Conservation (phyloP, 2,113 vertebrate species). For the Elgaria multicarinata region DNA sequence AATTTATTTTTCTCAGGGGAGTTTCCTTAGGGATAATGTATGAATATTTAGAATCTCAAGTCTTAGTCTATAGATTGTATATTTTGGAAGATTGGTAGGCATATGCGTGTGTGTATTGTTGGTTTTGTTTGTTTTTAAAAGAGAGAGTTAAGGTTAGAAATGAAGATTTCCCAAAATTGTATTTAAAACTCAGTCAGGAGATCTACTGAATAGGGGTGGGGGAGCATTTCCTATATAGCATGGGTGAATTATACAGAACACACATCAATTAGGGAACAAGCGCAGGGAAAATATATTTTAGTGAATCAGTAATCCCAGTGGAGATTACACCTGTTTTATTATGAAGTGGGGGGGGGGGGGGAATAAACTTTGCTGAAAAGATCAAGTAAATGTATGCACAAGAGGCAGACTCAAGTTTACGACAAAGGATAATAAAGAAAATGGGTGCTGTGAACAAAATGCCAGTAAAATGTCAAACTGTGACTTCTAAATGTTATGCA, state of each 20-base stretch:
- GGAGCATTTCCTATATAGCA: not conserved
- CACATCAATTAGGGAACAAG: not conserved
- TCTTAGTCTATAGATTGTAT: not conserved
- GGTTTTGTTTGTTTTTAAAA: too few relatives aligned
- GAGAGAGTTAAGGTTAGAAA: not conserved
- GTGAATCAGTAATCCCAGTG: not conserved
- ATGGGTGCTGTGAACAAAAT: not conserved
- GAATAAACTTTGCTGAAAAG: constrained; percentile 13
- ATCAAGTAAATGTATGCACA: not conserved
- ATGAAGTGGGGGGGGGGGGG: not conserved
- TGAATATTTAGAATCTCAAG: not conserved
- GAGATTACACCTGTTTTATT: not conserved
- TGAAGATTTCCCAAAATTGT: not conserved
- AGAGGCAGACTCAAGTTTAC: not conserved
- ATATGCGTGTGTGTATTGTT: too few relatives aligned
- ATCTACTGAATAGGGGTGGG: accelerated
- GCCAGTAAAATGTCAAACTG: not conserved
- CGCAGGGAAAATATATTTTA: not conserved
- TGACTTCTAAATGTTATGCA: not conserved
- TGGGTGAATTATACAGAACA: not conserved
- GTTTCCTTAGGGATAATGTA: not conserved
- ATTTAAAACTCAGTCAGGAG: not conserved
- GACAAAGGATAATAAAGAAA: not conserved
- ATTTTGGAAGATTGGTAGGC: not conserved
- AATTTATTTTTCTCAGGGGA: too few relatives aligned